Conservation (phyloP, 2,888 invertebrate genomes). For the Agrotis segetum region DNA sequence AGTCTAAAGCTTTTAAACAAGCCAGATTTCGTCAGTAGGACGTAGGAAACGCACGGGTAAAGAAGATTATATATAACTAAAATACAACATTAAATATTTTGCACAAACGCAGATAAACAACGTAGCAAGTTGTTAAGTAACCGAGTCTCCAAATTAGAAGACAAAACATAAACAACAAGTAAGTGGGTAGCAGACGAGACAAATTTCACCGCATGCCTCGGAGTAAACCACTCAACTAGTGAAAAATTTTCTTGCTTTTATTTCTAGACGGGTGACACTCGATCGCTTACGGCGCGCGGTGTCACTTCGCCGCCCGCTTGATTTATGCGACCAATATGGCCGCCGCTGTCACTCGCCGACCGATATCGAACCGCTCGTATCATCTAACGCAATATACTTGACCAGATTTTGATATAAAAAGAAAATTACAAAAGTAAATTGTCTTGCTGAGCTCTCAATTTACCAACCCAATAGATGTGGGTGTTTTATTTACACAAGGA, state of each 20-base stretch:
- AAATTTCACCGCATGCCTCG: conserved; percentile 86
- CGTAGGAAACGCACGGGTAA: conserved; percentile 16
- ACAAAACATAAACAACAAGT: conserved; percentile 66
- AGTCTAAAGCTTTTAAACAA: conserved; percentile 29
- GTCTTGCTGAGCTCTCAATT: conserved; percentile 66
- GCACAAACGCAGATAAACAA: conserved; percentile 60
- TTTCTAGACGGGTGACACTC: conserved; percentile 88
- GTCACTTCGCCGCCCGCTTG: conserved; percentile 87
- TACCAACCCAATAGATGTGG: conserved; percentile 61
- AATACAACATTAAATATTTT: conserved; percentile 63
- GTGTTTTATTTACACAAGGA: conserved; percentile 65
- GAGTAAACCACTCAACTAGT: conserved; percentile 89
- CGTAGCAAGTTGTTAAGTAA: conserved; percentile 60
- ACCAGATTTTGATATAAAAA: conserved; percentile 68
- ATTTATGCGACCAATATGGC: conserved; percentile 91
- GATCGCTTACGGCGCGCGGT: conserved; percentile 88
- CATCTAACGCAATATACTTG: conserved; percentile 76
- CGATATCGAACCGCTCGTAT: conserved; percentile 86
- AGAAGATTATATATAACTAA: conserved; percentile 51
- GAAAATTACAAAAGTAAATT: conserved; percentile 66
- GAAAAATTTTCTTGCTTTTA: conserved; percentile 88
- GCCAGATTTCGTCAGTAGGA: conserved; percentile 19
- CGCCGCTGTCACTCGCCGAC: conserved; percentile 84
- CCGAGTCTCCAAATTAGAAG: conserved; percentile 65
- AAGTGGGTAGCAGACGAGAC: conserved; percentile 75